Conservation (phyloP, 2,888 invertebrate species). For the Drosophila sordidapex region DNA sequence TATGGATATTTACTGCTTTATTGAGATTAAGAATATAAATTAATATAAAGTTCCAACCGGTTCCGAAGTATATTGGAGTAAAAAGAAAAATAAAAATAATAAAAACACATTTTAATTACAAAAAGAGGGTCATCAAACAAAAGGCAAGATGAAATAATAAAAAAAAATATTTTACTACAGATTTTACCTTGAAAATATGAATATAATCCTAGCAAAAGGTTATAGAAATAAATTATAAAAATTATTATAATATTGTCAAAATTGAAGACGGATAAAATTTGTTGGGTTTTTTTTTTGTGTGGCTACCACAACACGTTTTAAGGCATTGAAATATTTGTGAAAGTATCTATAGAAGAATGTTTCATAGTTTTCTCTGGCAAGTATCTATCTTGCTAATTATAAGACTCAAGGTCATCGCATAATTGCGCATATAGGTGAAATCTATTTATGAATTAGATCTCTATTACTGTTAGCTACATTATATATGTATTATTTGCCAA, state of each 20-base stretch:
- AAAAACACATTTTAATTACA: neutral
- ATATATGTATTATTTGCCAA: neutral
- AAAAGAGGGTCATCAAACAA: neutral
- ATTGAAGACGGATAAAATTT: neutral
- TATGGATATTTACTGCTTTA: neutral
- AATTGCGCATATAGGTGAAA: constrained; percentile 19
- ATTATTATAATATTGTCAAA: neutral
- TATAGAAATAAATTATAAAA: neutral
- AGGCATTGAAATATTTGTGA: neutral
- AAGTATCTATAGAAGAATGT: neutral
- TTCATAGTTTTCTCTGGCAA: constrained; percentile 8
- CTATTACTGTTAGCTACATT: neutral
- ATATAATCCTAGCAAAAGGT: neutral
- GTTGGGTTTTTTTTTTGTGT: neutral
- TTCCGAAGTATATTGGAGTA: neutral
- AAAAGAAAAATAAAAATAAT: neutral
- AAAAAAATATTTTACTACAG: neutral
- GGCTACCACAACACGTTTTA: neutral
- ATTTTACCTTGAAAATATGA: neutral
- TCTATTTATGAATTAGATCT: neutral
- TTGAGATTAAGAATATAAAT: neutral
- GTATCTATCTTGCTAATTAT: constrained; percentile 18
- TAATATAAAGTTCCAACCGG: neutral
- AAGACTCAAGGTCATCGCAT: constrained; percentile 32
- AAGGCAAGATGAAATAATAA: neutral